Conservation (phyloP, 2,888 invertebrate genomes). For the Tipula helvola region DNA sequence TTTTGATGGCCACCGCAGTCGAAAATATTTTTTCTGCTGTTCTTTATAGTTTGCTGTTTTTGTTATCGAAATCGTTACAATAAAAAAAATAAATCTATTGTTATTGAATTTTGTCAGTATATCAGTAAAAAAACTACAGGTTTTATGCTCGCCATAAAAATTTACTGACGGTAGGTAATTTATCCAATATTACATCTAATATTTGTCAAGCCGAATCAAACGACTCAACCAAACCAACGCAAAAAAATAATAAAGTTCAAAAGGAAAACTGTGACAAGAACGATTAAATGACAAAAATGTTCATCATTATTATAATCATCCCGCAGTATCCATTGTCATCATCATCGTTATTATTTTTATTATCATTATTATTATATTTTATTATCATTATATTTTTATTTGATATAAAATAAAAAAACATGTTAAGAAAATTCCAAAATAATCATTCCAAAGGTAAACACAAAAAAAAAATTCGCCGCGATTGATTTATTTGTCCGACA, state of each 20-base stretch:
- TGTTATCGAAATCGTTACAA: neutral
- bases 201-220: neutral
- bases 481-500: conserved; percentile 8
- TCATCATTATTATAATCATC: neutral
- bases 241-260: neutral
- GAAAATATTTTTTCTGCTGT: neutral
- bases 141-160: neutral
- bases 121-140: neutral
- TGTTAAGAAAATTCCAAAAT: neutral
- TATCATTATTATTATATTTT: neutral
- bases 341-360: neutral
- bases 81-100: neutral
- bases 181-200: neutral
- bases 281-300: neutral
- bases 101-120: neutral
- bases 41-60: neutral
- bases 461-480: neutral
- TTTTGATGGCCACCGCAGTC: neutral
- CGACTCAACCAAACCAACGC: neutral
- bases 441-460: neutral
- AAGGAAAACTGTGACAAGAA: conserved; percentile 4
- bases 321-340: neutral
- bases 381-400: neutral
- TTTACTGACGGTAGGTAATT: neutral
- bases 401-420: neutral